These are phyloP conservation scores for Helobdella robusta DNA, from an alignment of 2,888 invertebrate genomes.

Conservation along the genomic window DNA sequence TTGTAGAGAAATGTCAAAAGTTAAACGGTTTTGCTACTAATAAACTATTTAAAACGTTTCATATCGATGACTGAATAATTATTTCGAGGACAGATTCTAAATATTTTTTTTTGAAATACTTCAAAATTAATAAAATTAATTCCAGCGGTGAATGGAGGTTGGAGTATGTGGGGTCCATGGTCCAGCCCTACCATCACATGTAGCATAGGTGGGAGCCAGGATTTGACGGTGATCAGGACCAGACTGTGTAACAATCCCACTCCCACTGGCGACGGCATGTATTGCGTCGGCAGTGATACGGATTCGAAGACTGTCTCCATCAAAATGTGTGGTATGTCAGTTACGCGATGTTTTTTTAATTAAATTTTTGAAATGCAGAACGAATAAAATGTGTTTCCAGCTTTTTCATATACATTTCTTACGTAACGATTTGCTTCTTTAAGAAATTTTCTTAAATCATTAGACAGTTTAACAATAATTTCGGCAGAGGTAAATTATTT, in stretches of 20 bases:
- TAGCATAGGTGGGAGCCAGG: constrained; percentile 29
- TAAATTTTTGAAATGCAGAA: too few species aligned
- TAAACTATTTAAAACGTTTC: neutral
- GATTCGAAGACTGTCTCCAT: constrained; percentile 22
- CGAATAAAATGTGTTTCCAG: too few species aligned
- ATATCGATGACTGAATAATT: too few species aligned
- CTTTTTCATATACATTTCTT: too few species aligned
- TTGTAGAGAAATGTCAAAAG: neutral
- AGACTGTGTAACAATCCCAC: constrained; percentile 28
- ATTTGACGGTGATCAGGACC: constrained; percentile 16
- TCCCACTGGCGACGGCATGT: constrained; percentile 25
- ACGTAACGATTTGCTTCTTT: too few species aligned
- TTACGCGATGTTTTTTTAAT: neutral
- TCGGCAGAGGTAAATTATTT: too few species aligned
- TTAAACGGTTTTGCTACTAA: too few species aligned
- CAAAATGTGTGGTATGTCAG: constrained; percentile 25
- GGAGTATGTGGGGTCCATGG: constrained; percentile 34
- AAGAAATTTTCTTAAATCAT: too few species aligned
- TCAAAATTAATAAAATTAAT: too few species aligned
- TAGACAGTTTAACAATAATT: too few species aligned
- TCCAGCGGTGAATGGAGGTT: constrained; percentile 33
- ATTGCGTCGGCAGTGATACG: constrained; percentile 25
- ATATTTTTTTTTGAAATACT: too few species aligned
- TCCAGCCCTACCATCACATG: constrained; percentile 31
- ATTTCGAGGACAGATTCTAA: too few species aligned